Evolutionary conservation across 1,140 invertebrate species (phyloP), one percentile per base, ranked within the genome.

Genomic region (Macrotrachela quadricornifera): DNA sequence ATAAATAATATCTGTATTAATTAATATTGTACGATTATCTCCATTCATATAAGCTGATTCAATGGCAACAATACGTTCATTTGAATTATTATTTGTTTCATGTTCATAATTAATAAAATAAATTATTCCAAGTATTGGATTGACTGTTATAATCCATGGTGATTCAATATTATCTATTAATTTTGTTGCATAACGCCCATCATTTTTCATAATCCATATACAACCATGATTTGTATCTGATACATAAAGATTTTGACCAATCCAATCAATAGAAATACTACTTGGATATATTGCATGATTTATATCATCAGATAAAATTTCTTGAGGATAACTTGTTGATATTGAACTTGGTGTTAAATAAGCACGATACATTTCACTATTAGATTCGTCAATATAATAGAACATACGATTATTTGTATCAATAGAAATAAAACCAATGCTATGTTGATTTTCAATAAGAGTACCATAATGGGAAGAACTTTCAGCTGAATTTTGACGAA

Each of bases 21-120:
- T 79, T 2, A 96, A 62, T 0, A 80, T 76, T 56, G 79, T 73
- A 8, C 86, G 73, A 62, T 83, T 81, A 0, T 78, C 81, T 0
- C 91, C 91, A 61, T 94, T 90, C 84, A 95, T 90, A 86, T 86
- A 94, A 13, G 83, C 77, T 0, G 79, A 77, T 65, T 90, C 85
- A 52, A 91, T 87, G 64, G 60, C 56, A n/a, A 60, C 62, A 12
- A 30, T 8, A 30, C 21, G 21, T 30, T 30, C 21, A 30, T 2
- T 30, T 8, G 2, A 2, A 30, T 30, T 30, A 30, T 30, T 30
- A 30, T 4, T 4, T 30, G 21, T 30, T 30, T 51, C 13, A 14
- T 44, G 37, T 11, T 43, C 59, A 36, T 37, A 44, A 30, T 54
- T 51, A 41, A 56, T 50, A 42, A 56, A 50, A 44, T 48, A 52